phyloP scores from a whole-genome alignment of 2,113 vertebrate genomes.

The Arizona elegans region DNA sequence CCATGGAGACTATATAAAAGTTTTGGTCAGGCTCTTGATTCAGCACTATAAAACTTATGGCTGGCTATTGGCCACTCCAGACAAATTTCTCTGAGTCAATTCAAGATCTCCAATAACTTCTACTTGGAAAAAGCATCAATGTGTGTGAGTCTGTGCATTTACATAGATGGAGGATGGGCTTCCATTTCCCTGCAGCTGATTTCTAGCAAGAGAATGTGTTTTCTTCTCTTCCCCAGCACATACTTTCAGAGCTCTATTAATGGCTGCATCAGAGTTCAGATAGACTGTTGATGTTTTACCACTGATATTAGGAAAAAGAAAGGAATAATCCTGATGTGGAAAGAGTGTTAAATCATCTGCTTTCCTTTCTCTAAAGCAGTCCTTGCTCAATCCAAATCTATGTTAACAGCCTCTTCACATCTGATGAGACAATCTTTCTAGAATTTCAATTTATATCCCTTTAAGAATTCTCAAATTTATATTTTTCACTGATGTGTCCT shows the following conservation, averaged over 20 bases:
- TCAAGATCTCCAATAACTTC: background rate
- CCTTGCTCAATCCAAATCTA: background rate
- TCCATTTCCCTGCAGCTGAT: background rate
- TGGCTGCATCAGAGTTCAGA: background rate
- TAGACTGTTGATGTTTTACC: background rate
- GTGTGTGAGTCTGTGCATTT: background rate
- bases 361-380: background rate
- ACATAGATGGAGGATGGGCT: background rate
- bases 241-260: background rate
- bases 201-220: background rate
- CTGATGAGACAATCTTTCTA: background rate
- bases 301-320: background rate
- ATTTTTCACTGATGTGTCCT: background rate
- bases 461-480: background rate
- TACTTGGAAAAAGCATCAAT: background rate
- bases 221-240: background rate
- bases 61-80: background rate
- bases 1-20: background rate
- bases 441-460: background rate
- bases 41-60: background rate
- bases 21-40: background rate
- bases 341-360: background rate
- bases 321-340: background rate
- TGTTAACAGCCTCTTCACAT: background rate
- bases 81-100: background rate